Percentiles rank a stretch among this genome's conserved stretches.
phyloP scores from a whole-genome alignment of 2,888 invertebrate species.

The Spilosoma lubricipeda region DNA sequence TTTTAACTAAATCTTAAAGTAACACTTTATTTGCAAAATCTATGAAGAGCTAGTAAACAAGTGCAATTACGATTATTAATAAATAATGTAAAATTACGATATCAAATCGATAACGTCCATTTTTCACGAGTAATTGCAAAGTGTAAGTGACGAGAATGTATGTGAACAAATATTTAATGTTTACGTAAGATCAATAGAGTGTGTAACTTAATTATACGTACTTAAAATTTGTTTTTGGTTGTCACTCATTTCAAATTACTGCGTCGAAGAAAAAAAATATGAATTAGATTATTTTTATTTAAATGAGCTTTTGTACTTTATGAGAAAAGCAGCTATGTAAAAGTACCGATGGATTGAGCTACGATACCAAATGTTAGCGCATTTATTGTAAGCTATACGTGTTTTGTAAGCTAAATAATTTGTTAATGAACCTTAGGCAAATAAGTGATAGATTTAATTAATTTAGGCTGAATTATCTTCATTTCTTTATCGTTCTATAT shows the following conservation, averaged over 20 bases:
- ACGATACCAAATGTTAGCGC: conserved; percentile 71
- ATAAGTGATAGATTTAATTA: conserved; percentile 49
- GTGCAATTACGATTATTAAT: conserved; percentile 76
- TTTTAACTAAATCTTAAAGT: conserved; percentile 38
- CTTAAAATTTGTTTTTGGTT: conserved; percentile 27
- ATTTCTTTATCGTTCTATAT: conserved; percentile 40
- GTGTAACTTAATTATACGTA: conserved; percentile 37
- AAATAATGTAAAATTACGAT: conserved; percentile 68
- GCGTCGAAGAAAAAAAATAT: not conserved
- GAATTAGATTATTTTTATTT: conserved; percentile 1
- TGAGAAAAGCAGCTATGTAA: conserved; percentile 16
- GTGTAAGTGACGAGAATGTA: conserved; percentile 54
- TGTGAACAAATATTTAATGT: conserved; percentile 45
- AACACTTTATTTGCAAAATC: conserved; percentile 61
- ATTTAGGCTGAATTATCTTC: conserved; percentile 45
- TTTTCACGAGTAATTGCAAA: conserved; percentile 72
- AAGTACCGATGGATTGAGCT: conserved; percentile 35
- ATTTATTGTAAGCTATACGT: conserved; percentile 60
- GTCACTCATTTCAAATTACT: conserved; percentile 11
- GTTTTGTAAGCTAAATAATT: conserved; percentile 50
- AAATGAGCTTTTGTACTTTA: conserved; percentile 14
- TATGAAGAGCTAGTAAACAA: conserved; percentile 68
- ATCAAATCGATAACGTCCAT: conserved; percentile 76
- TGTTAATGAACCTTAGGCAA: conserved; percentile 47
- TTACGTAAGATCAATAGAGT: conserved; percentile 36